Base-by-base conservation (phyloP, 2,797 vertebrate species). In the Heliangelus exortis region DNA sequence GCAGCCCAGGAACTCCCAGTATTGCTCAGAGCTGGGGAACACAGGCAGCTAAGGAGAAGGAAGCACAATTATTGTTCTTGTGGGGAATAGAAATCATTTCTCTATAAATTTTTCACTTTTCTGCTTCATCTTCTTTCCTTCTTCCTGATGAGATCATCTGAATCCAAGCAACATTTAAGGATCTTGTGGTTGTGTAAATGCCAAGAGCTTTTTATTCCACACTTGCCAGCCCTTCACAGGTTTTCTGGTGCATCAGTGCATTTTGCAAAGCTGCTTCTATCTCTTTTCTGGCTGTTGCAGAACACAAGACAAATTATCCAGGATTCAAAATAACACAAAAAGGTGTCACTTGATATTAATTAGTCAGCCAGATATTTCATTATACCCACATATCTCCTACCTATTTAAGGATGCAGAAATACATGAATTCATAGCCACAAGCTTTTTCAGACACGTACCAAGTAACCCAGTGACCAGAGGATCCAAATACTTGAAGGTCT, bases 321-420 rank as follows among this genome's bases (percentile, higher is more conserved):
- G 78, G 67, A 93, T 69, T 83, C 65, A 79, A 48, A 97, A 95
- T 79, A 94, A 76, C 79, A 85, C 84, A 86, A 77, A 77, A 89
- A 92, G 53, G 65, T 93, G 71, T 85, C 71, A 63, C 51, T 89
- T 67, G 63, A n/a, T 94, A 87, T 74, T 94, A 73, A 71, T 85
- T 90, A 95, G 48, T 79, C 89, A 84, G 50, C 19, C 75, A 92
- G 73, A 65, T 87, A 87, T 47, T 75, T 84, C 55, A 51, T 87
- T 86, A 28, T 28, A 54, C 66, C 71, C 50, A 41, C 78, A 20
- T 26, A 41, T 28, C 58, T 75, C 34, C 75, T 57, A 47, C 63
- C 51, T 53, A 17, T 79, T 90, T 86, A 76, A 95, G 81, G 68
- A 48, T 75, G 69, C 51, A 88, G 53, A 89, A 81, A 54, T 45